These are phyloP conservation scores for Hapalemur alaotrensis DNA, from an alignment of 2,797 vertebrate genomes.

Conservation along the genomic window DNA sequence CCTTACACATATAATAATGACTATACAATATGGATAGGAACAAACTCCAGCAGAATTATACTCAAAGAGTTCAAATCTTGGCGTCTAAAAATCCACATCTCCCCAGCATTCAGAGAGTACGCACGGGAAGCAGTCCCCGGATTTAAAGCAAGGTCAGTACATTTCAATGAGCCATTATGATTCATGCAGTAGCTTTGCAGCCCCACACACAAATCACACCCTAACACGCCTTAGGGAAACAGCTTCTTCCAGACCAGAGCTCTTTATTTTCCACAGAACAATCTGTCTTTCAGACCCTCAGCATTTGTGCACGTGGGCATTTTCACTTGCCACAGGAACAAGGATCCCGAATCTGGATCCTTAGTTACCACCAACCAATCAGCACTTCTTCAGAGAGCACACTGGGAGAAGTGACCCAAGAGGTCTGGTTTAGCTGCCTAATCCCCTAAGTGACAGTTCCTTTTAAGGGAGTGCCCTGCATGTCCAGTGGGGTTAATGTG, in stretches of 20 bases:
- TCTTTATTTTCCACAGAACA: constrained; percentile 63
- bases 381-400: constrained; percentile 43
- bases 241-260: constrained; percentile 58
- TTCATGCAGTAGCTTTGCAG: not conserved
- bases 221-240: constrained; percentile 51
- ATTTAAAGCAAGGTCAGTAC: not conserved
- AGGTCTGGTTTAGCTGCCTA: not conserved
- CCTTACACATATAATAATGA: fast-evolving
- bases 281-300: constrained; percentile 60
- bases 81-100: not conserved
- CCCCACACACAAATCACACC: constrained; percentile 41
- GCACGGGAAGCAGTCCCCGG: not conserved
- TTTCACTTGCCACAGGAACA: constrained; percentile 41
- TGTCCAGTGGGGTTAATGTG: not conserved
- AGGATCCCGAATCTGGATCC: constrained; percentile 14
- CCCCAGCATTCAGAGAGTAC: not conserved
- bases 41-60: not conserved
- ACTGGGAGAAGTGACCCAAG: constrained; percentile 37
- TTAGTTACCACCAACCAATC: not conserved
- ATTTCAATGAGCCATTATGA: not conserved
- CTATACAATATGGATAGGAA: fast-evolving
- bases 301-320: not conserved
- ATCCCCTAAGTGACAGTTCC: not conserved
- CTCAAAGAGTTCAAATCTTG: not conserved
- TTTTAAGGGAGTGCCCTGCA: constrained; percentile 58